Evolutionary conservation across 1,140 invertebrate genomes (phyloP), one percentile per base, ranked within the genome.

Genomic region (Homarus americanus): DNA sequence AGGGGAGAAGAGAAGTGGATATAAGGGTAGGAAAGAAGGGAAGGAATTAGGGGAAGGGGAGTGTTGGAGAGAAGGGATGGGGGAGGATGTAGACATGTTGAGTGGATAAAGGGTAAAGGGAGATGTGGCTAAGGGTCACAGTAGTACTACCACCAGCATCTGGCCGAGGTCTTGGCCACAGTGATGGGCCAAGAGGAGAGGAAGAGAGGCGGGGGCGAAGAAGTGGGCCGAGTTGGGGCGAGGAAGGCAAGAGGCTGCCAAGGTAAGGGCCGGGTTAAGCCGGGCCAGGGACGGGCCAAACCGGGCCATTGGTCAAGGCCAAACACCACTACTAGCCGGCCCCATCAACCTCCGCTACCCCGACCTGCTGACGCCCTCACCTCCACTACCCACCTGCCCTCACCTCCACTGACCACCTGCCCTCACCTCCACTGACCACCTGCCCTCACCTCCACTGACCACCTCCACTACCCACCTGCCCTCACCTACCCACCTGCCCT

Each of bases 301-400:
- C 63, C 63, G n/a, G 63, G 63, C 63, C 63, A 69, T 28, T 69
- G 63, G 63, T 69, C 63, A 69, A 69, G 63, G 63, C 63, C 63
- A 69, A 69, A 32, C 63, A 28, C 24, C 63, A 49, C 5, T 49
- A 7, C 44, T 15, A 7, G 15, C 44, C 44, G 44, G 5, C 44
- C 44, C 12, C 44, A 5, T 5, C 44, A 7, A 15, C 44, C 44
- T 15, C 44, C 5, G 5, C 5, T 49, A 49, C 44, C 44, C 12
- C 44, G 15, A 5, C 44, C 44, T 7, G 5, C 12, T 49, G 44
- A 49, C 44, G 44, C 5, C 44, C 44, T 7, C 44, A 5, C 12
- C 44, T 7, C 44, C 44, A 7, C 44, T 7, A 5, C 44, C 12
- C 44, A 49, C 44, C 44, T 49, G 5, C 5, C 44, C 44, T 49